Percentiles rank a stretch among this genome's conserved stretches.
These are phyloP conservation scores for Mantis religiosa DNA, from an alignment of 2,888 invertebrate species.

Conservation along the genomic window DNA sequence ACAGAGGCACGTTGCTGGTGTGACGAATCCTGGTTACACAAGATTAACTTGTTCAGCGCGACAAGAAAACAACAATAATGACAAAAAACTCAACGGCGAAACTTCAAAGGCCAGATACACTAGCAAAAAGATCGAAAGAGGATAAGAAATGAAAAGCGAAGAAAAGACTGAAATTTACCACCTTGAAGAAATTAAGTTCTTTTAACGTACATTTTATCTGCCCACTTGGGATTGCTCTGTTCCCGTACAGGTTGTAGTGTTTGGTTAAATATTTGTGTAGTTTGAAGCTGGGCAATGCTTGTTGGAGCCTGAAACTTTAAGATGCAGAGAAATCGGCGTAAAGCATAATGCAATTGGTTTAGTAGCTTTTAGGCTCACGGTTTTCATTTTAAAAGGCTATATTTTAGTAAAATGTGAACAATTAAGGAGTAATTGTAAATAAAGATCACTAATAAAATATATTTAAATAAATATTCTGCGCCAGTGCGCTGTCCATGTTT, in stretches of 20 bases:
- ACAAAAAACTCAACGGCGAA: neutral
- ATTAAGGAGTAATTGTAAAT: too few species aligned
- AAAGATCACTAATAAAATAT: too few species aligned
- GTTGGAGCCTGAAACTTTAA: too few species aligned
- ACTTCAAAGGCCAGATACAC: neutral
- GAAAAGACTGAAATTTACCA: neutral
- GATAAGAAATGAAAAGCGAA: neutral
- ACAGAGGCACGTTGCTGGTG: slow-evolving; percentile 3
- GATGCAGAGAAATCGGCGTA: too few species aligned
- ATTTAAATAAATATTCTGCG: too few species aligned
- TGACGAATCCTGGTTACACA: slow-evolving; percentile 32
- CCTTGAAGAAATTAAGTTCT: slow-evolving; percentile 28
- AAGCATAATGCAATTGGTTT: too few species aligned
- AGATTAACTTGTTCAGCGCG: slow-evolving; percentile 31
- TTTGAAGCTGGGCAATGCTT: too few species aligned
- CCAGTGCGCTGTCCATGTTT: too few species aligned
- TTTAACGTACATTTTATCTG: slow-evolving; percentile 14
- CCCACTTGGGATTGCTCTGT: neutral
- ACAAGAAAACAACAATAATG: slow-evolving; percentile 13
- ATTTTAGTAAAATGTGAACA: too few species aligned
- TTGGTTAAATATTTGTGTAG: too few species aligned
- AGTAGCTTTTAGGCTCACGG: too few species aligned
- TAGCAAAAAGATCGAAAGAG: neutral
- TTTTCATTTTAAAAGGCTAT: too few species aligned
- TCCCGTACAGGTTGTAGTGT: neutral